Evolutionary conservation across 2,797 vertebrate genomes (phyloP).

Genomic region (Sebastes taczanowskii): DNA sequence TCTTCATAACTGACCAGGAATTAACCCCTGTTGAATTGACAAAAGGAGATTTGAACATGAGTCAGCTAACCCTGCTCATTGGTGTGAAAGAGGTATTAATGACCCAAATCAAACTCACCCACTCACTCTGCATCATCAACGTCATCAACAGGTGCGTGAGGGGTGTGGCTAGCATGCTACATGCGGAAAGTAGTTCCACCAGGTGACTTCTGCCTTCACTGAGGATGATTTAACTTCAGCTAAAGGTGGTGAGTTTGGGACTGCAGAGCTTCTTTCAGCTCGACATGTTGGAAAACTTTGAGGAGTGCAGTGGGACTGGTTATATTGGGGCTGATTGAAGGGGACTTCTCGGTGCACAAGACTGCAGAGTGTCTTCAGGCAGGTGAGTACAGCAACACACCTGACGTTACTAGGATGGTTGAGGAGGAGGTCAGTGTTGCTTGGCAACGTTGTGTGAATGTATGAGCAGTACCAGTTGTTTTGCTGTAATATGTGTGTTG

Average conservation of each 20-base stretch:
- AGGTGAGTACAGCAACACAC: neutral
- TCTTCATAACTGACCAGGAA: too few relatives aligned
- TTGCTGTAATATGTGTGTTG: neutral
- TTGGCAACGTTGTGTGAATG: neutral
- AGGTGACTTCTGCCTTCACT: neutral
- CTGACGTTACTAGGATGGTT: neutral
- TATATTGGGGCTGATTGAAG: neutral
- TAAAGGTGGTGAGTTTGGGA: neutral
- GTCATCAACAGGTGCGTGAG: neutral
- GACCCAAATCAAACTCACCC: neutral
- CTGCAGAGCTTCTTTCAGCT: neutral
- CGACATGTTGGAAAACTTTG: neutral
- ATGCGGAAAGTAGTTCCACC: neutral
- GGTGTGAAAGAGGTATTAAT: too few relatives aligned
- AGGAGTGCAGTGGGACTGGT: neutral
- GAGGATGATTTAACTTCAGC: neutral
- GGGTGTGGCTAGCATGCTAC: neutral
- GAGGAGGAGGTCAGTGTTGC: neutral
- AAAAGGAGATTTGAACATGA: fast-evolving
- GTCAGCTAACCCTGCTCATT: too few relatives aligned
- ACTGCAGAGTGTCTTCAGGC: neutral
- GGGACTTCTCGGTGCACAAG: neutral
- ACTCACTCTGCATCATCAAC: neutral
- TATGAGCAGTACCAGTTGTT: neutral
- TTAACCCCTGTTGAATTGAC: fast-evolving